Evolutionary conservation across 2,797 vertebrate species (phyloP).

Genomic region (Merluccius polli): DNA sequence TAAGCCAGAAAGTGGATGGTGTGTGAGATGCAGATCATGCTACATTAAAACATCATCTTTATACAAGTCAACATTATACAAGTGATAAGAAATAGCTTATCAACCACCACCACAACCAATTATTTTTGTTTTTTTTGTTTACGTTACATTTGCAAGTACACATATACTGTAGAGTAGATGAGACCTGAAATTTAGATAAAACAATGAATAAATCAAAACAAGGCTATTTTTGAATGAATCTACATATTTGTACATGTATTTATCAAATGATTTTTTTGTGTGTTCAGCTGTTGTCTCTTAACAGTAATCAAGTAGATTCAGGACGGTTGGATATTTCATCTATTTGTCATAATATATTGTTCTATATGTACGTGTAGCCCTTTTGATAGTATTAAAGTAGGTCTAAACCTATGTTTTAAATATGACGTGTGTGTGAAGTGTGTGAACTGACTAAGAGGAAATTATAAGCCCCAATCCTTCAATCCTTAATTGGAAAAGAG

Average conservation of each 20-base stretch:
- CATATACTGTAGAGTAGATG: background rate
- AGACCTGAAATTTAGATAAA: background rate
- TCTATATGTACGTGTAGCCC: background rate
- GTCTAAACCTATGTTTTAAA: background rate
- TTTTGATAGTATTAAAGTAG: background rate
- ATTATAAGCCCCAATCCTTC: slow-evolving; percentile 37
- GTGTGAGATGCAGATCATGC: background rate
- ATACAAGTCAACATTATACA: background rate
- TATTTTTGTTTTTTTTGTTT: background rate
- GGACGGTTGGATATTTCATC: background rate
- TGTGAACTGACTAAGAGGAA: slow-evolving; percentile 24
- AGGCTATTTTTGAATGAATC: background rate
- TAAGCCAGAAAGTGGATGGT: slow-evolving; percentile 30
- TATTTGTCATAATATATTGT: background rate
- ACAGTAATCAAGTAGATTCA: background rate
- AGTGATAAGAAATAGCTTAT: background rate
- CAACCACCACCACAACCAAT: background rate
- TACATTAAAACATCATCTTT: background rate
- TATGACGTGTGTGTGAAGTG: slow-evolving; percentile 10
- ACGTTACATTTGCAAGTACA: background rate
- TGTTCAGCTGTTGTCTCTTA: background rate
- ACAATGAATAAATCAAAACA: background rate
- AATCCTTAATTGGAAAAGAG: slow-evolving; percentile 54
- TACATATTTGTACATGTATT: background rate
- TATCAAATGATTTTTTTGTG: background rate